Evolutionary conservation across 1,140 invertebrate genomes (phyloP).

Genomic region (Drosophila navojoa): DNA sequence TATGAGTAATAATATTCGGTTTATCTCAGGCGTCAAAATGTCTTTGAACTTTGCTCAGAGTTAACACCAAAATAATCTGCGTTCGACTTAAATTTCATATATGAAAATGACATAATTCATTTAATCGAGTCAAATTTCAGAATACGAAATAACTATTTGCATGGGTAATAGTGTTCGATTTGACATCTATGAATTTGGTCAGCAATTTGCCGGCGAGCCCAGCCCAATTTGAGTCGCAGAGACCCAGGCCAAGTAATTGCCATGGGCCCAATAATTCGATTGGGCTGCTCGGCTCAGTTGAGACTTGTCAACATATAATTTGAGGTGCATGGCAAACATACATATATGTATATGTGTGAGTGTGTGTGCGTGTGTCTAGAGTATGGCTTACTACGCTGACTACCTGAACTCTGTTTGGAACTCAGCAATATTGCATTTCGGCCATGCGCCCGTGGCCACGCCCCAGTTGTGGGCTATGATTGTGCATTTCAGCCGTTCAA

Average conservation of each 20-base stretch:
- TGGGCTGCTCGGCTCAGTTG: not conserved
- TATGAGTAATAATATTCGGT: too few species aligned
- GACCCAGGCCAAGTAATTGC: conserved; percentile 11
- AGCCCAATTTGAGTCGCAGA: not conserved
- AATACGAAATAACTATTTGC: not conserved
- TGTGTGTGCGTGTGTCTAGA: not conserved
- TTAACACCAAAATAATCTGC: too few species aligned
- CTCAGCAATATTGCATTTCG: conserved; percentile 26
- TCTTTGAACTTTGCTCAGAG: too few species aligned
- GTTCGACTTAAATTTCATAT: too few species aligned
- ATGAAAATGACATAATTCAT: too few species aligned
- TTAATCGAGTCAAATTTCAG: not conserved
- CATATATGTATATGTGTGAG: conserved; percentile 1
- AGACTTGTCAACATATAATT: conserved; percentile 9
- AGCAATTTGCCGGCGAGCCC: not conserved
- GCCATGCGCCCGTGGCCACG: conserved; percentile 5
- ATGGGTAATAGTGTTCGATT: not conserved
- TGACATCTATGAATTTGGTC: not conserved
- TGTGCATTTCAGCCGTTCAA: conserved; percentile 3
- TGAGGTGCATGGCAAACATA: conserved; percentile 13
- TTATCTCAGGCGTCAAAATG: too few species aligned
- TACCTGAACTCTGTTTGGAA: conserved; percentile 3
- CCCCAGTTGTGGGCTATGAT: not conserved
- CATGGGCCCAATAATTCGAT: conserved; percentile 22
- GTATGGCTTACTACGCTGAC: not conserved